Evolutionary conservation across 2,888 invertebrate species (phyloP).

Genomic region (Syritta pipiens): DNA sequence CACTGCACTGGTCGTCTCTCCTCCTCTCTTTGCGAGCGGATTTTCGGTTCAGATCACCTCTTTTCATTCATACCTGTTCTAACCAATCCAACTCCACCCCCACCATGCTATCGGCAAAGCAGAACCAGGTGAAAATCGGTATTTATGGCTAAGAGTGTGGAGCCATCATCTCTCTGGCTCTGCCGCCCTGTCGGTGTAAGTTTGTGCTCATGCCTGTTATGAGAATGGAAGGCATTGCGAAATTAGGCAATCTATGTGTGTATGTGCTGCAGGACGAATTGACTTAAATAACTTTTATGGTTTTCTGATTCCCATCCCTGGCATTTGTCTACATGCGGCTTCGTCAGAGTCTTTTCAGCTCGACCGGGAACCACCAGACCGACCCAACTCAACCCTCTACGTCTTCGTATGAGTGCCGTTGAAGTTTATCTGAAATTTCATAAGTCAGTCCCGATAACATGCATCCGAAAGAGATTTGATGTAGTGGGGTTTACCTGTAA

Average conservation of each 20-base stretch:
- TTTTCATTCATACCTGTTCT: too few relatives aligned
- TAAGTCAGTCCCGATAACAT: slow-evolving; percentile 42
- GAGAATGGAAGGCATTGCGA: slow-evolving; percentile 36
- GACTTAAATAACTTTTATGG: slow-evolving; percentile 50
- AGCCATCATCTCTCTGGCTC: slow-evolving; percentile 39
- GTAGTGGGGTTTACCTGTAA: slow-evolving; percentile 18
- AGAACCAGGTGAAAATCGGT: slow-evolving; percentile 27
- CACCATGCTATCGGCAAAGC: not conserved
- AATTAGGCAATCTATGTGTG: slow-evolving; percentile 41
- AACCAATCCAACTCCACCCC: too few relatives aligned
- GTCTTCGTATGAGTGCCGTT: slow-evolving; percentile 16
- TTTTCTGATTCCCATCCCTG: slow-evolving; percentile 20
- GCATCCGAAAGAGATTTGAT: slow-evolving; percentile 35
- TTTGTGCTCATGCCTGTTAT: not conserved
- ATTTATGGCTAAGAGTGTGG: slow-evolving; percentile 33
- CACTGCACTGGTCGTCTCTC: too few relatives aligned
- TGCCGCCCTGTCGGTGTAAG: slow-evolving; percentile 46
- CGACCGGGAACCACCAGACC: too few relatives aligned
- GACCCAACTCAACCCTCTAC: too few relatives aligned
- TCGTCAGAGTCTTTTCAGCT: too few relatives aligned
- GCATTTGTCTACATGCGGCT: slow-evolving; percentile 14
- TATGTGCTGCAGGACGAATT: slow-evolving; percentile 3
- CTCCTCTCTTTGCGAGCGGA: slow-evolving; percentile 10
- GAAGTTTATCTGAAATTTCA: slow-evolving; percentile 49
- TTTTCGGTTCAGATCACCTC: slow-evolving; percentile 4